A percentile compares a stretch with the other conserved stretches of the same genome.
phyloP scores from a whole-genome alignment of 2,888 invertebrate species.

The Nematopogon swammerdamellus region DNA sequence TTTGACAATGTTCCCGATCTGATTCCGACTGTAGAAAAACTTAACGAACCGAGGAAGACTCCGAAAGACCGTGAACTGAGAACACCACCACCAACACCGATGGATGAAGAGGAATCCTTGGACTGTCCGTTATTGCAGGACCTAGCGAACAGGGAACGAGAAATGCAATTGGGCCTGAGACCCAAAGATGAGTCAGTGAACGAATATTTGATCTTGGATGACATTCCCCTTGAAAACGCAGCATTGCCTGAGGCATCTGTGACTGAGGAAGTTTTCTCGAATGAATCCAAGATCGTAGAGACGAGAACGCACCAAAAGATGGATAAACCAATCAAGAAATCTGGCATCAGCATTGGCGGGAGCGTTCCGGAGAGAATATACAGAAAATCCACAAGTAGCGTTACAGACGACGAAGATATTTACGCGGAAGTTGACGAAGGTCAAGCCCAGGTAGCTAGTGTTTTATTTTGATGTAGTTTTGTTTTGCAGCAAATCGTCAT shows the following conservation, averaged over 20 bases:
- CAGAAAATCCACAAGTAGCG: conserved; percentile 4
- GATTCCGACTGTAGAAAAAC: conserved; percentile 18
- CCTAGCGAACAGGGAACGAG: conserved; percentile 16
- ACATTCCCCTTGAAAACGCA: conserved; percentile 27
- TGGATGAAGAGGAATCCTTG: conserved; percentile 15
- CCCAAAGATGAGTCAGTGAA: conserved; percentile 19
- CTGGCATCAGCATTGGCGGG: not conserved
- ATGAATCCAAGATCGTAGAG: conserved; percentile 3
- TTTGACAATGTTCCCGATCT: conserved; percentile 23
- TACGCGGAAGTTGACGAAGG: conserved; percentile 38
- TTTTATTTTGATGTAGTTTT: too few relatives aligned
- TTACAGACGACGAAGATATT: conserved; percentile 27
- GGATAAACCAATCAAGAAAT: conserved; percentile 1
- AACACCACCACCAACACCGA: conserved; percentile 20
- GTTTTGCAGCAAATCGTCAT: too few relatives aligned
- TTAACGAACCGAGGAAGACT: conserved; percentile 4
- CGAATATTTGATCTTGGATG: conserved; percentile 33
- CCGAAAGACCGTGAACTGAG: conserved; percentile 13
- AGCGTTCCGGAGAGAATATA: conserved; percentile 1
- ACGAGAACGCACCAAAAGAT: conserved; percentile 2
- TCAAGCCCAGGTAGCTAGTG: conserved; percentile 18
- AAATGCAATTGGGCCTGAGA: conserved; percentile 16
- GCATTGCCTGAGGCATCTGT: conserved; percentile 33
- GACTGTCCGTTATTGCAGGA: conserved; percentile 20
- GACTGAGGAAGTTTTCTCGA: conserved; percentile 17